phyloP scores from a whole-genome alignment of 2,113 vertebrate species.

The Isichthys henryi region DNA sequence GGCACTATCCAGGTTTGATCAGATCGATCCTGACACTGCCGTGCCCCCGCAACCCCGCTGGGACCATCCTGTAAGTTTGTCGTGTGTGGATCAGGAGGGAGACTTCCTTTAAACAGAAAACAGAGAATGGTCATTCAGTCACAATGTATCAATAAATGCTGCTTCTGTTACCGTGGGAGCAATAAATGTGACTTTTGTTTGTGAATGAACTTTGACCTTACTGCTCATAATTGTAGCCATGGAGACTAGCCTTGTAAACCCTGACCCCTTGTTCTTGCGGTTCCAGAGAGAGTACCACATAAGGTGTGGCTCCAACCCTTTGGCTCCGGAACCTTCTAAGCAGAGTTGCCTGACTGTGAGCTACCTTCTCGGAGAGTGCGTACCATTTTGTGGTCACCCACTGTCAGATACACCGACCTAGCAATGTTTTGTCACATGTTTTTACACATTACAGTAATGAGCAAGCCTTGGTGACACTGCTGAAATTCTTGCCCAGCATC shows the following conservation, averaged over 20 bases:
- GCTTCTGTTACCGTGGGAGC: background rate
- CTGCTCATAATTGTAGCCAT: background rate
- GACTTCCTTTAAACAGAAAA: background rate
- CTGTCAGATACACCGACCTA: background rate
- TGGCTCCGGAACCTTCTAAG: conserved; percentile 68
- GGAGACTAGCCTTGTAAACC: background rate
- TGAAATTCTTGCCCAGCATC: conserved; percentile 61
- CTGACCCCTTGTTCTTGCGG: background rate
- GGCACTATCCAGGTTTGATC: conserved; percentile 75
- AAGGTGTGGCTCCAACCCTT: conserved; percentile 69
- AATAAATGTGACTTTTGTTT: background rate
- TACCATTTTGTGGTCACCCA: conserved; percentile 21
- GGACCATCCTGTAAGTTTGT: conserved; percentile 70
- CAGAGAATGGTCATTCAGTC: background rate
- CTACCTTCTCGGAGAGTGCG: conserved; percentile 86
- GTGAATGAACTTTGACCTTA: background rate
- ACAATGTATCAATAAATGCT: background rate
- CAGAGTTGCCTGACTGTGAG: conserved; percentile 81
- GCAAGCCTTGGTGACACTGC: background rate
- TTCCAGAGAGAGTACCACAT: conserved; percentile 73
- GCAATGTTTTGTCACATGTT: background rate
- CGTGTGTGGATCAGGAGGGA: background rate
- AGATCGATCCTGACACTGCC: conserved; percentile 65
- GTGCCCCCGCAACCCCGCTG: conserved; percentile 77
- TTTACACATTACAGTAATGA: background rate